Conservation (phyloP, 2,113 vertebrate species). For the Melanostigma gelatinosum region DNA sequence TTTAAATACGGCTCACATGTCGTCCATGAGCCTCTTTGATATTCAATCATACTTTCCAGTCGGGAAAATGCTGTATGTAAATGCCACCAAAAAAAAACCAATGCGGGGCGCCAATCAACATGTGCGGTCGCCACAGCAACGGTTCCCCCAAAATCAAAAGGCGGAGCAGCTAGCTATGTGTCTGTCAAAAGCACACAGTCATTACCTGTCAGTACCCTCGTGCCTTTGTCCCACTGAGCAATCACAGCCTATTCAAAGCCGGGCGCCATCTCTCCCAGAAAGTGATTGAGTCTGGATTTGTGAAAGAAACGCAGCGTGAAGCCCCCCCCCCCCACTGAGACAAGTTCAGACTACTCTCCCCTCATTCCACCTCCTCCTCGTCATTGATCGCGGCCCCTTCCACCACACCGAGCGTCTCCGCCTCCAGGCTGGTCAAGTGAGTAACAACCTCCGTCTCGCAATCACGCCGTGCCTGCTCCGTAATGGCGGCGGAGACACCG, state of each 20-base stretch:
- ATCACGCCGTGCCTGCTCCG: constrained; percentile 42
- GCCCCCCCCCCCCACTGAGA: constrained; percentile 23
- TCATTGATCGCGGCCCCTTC: constrained; percentile 54
- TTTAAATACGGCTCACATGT: background rate
- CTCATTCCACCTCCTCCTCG: constrained; percentile 39
- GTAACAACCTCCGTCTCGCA: constrained; percentile 53
- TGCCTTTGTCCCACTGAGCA: constrained; percentile 64
- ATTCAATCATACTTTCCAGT: constrained; percentile 20
- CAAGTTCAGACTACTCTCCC: constrained; percentile 60
- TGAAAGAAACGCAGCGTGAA: constrained; percentile 58
- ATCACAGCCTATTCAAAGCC: constrained; percentile 72
- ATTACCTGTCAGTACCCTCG: constrained; percentile 70
- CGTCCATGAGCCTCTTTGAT: background rate
- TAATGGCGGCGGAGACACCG: constrained; percentile 21
- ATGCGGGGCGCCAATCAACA: constrained; percentile 49
- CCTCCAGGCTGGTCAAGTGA: constrained; percentile 50
- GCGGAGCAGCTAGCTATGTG: constrained; percentile 43
- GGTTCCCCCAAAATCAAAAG: constrained; percentile 57
- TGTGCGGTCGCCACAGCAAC: constrained; percentile 62
- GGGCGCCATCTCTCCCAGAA: constrained; percentile 43
- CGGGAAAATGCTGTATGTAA: constrained; percentile 43
- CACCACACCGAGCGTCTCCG: constrained; percentile 10
- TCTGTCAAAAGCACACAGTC: constrained; percentile 61
- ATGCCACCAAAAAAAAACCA: background rate
- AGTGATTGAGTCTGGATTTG: constrained; percentile 45